These are phyloP conservation scores for Toxotes chatareus DNA, from an alignment of 2,113 vertebrate species.

Conservation along the genomic window DNA sequence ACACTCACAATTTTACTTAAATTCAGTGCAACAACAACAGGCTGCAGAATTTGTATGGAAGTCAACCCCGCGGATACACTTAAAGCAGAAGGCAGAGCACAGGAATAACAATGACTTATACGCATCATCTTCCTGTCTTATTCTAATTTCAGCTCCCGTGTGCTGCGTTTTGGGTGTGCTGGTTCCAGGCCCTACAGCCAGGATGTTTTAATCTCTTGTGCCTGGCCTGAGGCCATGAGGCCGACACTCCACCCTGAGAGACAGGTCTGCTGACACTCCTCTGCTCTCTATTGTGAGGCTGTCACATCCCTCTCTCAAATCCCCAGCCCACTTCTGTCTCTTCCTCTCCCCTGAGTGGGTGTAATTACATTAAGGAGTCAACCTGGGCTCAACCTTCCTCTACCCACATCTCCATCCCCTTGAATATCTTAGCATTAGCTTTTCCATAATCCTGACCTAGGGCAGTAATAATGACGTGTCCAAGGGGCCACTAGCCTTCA, in stretches of 20 bases:
- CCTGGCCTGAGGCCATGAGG: conserved; percentile 79
- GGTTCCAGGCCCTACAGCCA: conserved; percentile 74
- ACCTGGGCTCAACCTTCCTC: conserved; percentile 66
- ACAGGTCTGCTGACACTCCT: conserved; percentile 84
- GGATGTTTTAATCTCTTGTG: conserved; percentile 76
- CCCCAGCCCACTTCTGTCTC: conserved; percentile 73
- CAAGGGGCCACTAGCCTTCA: conserved; percentile 10
- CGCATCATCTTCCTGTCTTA: conserved; percentile 57
- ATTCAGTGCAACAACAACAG: conserved; percentile 34
- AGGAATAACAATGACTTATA: conserved; percentile 67
- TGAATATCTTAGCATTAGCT: conserved; percentile 79
- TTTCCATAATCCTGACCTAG: conserved; percentile 77
- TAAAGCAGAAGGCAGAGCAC: conserved; percentile 15
- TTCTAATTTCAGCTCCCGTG: conserved; percentile 48
- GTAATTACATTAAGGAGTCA: conserved; percentile 87
- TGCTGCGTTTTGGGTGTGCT: conserved; percentile 46
- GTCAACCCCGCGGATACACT: conserved; percentile 1
- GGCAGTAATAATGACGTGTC: conserved; percentile 72
- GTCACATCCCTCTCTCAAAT: conserved; percentile 78
- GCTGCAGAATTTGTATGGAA: conserved; percentile 27
- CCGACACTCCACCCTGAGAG: conserved; percentile 72
- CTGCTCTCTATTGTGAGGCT: conserved; percentile 78
- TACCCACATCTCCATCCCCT: conserved; percentile 75
- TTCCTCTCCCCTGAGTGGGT: conserved; percentile 71
- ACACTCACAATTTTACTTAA: conserved; percentile 34